phyloP scores from a whole-genome alignment of 2,888 invertebrate genomes.

The Melinopterus prodromus region DNA sequence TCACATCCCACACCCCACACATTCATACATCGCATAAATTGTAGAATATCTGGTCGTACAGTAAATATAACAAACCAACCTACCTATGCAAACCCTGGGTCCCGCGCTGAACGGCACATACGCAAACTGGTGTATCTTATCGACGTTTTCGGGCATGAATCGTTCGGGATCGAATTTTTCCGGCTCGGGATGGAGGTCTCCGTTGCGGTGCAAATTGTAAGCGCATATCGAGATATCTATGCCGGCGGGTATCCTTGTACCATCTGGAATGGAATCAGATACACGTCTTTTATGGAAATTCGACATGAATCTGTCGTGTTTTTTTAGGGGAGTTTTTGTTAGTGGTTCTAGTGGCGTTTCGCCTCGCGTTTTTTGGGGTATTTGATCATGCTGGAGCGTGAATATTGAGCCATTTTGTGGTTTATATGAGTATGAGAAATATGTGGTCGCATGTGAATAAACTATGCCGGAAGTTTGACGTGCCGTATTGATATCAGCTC shows the following conservation, averaged over 20 bases:
- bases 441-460: not conserved
- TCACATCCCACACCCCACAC: no score
- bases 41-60: no score
- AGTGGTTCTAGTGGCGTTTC: not conserved
- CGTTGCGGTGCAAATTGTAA: slow-evolving; percentile 25
- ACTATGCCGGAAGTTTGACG: not conserved
- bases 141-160: slow-evolving; percentile 27
- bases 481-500: not conserved
- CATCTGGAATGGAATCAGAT: slow-evolving; percentile 31
- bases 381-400: not conserved
- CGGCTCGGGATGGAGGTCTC: slow-evolving; percentile 26
- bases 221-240: slow-evolving; percentile 16
- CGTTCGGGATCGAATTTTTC: slow-evolving; percentile 32
- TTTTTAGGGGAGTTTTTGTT: not conserved
- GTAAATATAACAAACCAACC: slow-evolving; percentile 6
- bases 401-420: not conserved
- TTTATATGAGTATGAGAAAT: not conserved
- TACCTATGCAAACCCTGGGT: slow-evolving; percentile 32
- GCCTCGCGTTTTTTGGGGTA: no score
- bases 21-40: no score
- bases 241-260: slow-evolving; percentile 23
- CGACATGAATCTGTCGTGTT: not conserved
- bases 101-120: slow-evolving; percentile 23
- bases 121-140: slow-evolving; percentile 14
- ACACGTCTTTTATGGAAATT: slow-evolving; percentile 21